Conservation (phyloP, 2,888 invertebrate genomes). For the Drosophila maculinotata region DNA sequence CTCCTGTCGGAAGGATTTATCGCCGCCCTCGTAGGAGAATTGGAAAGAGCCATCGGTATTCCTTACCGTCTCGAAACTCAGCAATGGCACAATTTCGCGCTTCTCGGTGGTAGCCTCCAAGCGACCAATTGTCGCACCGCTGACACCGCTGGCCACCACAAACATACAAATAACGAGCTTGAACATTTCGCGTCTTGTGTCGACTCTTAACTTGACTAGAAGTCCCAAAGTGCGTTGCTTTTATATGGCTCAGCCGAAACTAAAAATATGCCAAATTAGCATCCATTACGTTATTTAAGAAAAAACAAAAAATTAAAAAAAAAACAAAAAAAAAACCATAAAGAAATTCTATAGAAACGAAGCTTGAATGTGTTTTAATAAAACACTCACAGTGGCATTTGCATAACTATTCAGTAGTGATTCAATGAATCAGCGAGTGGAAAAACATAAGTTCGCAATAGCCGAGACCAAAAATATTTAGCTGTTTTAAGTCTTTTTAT, state of each 20-base stretch:
- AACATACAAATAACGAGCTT: constrained; percentile 72
- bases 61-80: constrained; percentile 72
- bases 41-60: constrained; percentile 80
- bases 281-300: constrained; percentile 67
- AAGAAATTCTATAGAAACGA: constrained; percentile 75
- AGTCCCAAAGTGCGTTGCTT: constrained; percentile 51
- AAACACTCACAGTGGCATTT: constrained; percentile 70
- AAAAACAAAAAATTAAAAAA: constrained; percentile 24
- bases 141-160: constrained; percentile 61
- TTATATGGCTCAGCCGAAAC: constrained; percentile 78
- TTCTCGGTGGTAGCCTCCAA: constrained; percentile 62
- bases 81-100: constrained; percentile 65
- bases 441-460: constrained; percentile 15
- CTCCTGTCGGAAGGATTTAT: constrained; percentile 78
- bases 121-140: constrained; percentile 65
- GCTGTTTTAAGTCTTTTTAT: no score
- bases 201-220: constrained; percentile 53
- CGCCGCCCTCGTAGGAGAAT: constrained; percentile 81
- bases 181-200: constrained; percentile 64
- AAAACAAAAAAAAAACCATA: constrained; percentile 33
- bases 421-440: constrained; percentile 43
- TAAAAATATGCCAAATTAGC: constrained; percentile 72
- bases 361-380: constrained; percentile 57
- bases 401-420: constrained; percentile 60
- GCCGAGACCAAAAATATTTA: background rate